These are phyloP conservation scores for Lasioglossum figueresi DNA, from an alignment of 2,888 invertebrate genomes.

Conservation along the genomic window DNA sequence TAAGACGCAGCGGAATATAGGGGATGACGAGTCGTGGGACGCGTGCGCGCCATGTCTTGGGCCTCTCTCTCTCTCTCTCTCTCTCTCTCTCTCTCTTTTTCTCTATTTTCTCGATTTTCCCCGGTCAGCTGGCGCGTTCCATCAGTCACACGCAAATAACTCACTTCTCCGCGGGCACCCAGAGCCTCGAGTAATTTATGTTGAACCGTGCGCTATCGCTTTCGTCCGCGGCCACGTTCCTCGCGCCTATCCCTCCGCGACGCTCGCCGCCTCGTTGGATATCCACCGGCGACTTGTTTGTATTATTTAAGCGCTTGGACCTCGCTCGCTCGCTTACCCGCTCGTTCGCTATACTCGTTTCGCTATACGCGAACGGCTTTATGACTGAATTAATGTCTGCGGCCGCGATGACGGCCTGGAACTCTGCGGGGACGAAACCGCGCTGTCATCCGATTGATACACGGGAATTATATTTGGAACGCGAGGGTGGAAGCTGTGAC, in stretches of 20 bases:
- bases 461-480: slow-evolving; percentile 4
- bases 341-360: background rate
- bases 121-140: slow-evolving; percentile 82
- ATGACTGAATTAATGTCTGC: slow-evolving; percentile 38
- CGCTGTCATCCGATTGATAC: background rate
- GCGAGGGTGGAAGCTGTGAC: background rate
- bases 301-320: slow-evolving; percentile 49
- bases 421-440: background rate
- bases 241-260: slow-evolving; percentile 49
- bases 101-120: slow-evolving; percentile 70
- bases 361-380: slow-evolving; percentile 34
- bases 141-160: slow-evolving; percentile 84
- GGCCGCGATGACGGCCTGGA: background rate
- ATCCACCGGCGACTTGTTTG: slow-evolving; percentile 46
- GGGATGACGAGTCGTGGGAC: slow-evolving; percentile 56
- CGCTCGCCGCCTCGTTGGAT: slow-evolving; percentile 32
- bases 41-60: slow-evolving; percentile 68
- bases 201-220: slow-evolving; percentile 79
- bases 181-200: slow-evolving; percentile 81
- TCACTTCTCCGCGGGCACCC: slow-evolving; percentile 79
- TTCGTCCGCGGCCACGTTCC: slow-evolving; percentile 53
- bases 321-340: background rate
- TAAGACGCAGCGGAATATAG: slow-evolving; percentile 53
- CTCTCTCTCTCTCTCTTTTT: slow-evolving; percentile 44
- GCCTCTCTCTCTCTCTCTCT: background rate